Percentiles rank a stretch among this genome's conserved stretches.
phyloP scores from a whole-genome alignment of 2,888 invertebrate genomes.

The Baccha elongata region DNA sequence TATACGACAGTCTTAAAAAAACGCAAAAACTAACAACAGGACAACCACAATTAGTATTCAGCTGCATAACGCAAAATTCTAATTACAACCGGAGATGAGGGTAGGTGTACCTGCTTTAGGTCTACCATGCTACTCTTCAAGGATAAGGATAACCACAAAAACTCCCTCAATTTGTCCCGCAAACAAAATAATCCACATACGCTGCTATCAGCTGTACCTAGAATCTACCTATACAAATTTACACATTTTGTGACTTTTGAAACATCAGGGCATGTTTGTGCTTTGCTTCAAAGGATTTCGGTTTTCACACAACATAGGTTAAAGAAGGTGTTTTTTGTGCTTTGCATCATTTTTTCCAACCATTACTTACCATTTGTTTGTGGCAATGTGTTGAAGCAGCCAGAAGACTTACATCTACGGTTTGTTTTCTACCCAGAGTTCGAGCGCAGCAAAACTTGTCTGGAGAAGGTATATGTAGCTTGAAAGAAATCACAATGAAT shows the following conservation, averaged over 20 bases:
- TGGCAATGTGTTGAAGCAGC: slow-evolving; percentile 10
- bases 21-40: slow-evolving; percentile 19
- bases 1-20: slow-evolving; percentile 4
- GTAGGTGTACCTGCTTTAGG: not conserved
- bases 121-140: slow-evolving; percentile 8
- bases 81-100: slow-evolving; percentile 29
- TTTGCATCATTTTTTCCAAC: not conserved
- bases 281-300: slow-evolving; percentile 6
- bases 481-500: slow-evolving; percentile 42
- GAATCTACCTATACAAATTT: not conserved
- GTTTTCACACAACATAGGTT: not conserved
- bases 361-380: not conserved
- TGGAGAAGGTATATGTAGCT: not conserved
- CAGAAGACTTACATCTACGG: not conserved
- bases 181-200: not conserved
- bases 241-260: not conserved
- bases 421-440: slow-evolving; percentile 7
- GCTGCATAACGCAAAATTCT: slow-evolving; percentile 41
- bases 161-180: slow-evolving; percentile 23
- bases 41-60: slow-evolving; percentile 52
- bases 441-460: not conserved
- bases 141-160: slow-evolving; percentile 36
- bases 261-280: not conserved
- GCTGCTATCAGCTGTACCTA: too few species aligned
- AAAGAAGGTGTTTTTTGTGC: not conserved